Evolutionary conservation across 2,888 invertebrate genomes (phyloP).

Genomic region (Melikaiella ostensackeni): DNA sequence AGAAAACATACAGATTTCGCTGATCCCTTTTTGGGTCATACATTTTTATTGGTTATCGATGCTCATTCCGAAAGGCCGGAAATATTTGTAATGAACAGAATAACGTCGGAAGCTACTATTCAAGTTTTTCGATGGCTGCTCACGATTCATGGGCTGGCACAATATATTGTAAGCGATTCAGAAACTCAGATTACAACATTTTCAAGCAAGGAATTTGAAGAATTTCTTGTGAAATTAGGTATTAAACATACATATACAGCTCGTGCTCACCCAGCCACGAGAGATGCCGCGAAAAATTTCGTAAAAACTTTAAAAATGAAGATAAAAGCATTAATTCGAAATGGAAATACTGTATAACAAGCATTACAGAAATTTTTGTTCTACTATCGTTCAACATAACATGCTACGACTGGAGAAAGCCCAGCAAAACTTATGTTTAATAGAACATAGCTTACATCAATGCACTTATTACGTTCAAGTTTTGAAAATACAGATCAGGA

Average conservation of each 20-base stretch:
- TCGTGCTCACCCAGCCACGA: conserved; percentile 52
- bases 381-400: conserved; percentile 46
- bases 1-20: too few species aligned
- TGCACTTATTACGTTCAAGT: background rate
- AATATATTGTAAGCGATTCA: conserved; percentile 53
- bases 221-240: too few species aligned
- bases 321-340: conserved; percentile 2
- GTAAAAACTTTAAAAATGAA: conserved; percentile 54
- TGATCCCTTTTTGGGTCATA: too few species aligned
- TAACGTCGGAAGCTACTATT: conserved; percentile 23
- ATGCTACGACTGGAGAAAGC: conserved; percentile 49
- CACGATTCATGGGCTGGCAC: conserved; percentile 50
- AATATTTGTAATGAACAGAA: too few species aligned
- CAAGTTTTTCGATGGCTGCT: conserved; percentile 47
- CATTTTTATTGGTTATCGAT: too few species aligned
- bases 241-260: conserved; percentile 48
- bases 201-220: too few species aligned
- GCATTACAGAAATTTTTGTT: conserved; percentile 24
- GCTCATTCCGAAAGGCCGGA: too few species aligned
- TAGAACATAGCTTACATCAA: background rate
- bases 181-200: too few species aligned
- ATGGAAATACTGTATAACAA: conserved; percentile 23
- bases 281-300: conserved; percentile 52
- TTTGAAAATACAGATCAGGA: background rate
- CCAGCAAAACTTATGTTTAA: conserved; percentile 44